Conservation (phyloP, 2,113 vertebrate genomes). For the Ptilonorhynchus violaceus region DNA sequence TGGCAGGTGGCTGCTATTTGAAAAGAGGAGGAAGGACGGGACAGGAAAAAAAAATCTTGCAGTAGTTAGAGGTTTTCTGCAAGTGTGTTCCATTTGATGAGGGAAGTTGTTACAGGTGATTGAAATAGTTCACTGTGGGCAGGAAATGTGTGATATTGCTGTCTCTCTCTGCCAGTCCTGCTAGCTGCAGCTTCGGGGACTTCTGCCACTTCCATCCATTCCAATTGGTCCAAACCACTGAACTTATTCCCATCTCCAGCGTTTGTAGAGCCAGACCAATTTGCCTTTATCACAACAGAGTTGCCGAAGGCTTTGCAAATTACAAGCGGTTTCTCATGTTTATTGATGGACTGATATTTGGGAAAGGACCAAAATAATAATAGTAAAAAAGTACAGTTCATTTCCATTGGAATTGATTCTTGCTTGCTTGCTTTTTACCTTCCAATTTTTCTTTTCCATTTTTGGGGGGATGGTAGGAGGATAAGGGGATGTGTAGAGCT, state of each 20-base stretch:
- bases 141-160: constrained; percentile 34
- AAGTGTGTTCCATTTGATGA: constrained; percentile 50
- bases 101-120: constrained; percentile 55
- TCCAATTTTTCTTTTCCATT: background rate
- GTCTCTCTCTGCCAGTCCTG: no score
- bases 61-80: constrained; percentile 6
- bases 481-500: constrained; percentile 27
- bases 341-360: constrained; percentile 73
- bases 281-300: constrained; percentile 63
- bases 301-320: constrained; percentile 56
- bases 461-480: background rate
- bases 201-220: constrained; percentile 54
- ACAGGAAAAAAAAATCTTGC: background rate
- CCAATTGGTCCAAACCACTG: constrained; percentile 61
- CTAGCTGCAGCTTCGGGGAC: constrained; percentile 55
- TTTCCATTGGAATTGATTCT: constrained; percentile 47
- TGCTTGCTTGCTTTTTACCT: background rate
- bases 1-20: constrained; percentile 40
- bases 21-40: background rate
- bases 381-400: constrained; percentile 2
- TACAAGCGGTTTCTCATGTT: constrained; percentile 73
- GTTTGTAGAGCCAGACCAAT: constrained; percentile 57
- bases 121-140: constrained; percentile 54
- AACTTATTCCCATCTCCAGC: constrained; percentile 51
- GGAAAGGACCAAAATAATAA: constrained; percentile 51